Percentiles rank a stretch among this genome's conserved stretches.
These are phyloP conservation scores for Aphelinus certus DNA, from an alignment of 1,140 invertebrate species.

Conservation along the genomic window DNA sequence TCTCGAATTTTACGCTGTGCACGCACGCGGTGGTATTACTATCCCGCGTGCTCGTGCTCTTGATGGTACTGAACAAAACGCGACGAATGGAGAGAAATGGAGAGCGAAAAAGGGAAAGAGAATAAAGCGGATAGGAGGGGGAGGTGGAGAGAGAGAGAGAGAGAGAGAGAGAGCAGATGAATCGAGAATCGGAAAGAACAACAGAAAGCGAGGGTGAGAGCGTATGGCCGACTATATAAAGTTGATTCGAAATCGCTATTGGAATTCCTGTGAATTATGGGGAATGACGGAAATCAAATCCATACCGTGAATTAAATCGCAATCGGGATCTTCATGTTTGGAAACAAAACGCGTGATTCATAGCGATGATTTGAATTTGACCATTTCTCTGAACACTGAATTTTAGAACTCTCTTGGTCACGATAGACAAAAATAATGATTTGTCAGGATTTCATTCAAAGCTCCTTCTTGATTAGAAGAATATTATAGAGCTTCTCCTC, in stretches of 20 bases:
- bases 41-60: slow-evolving; percentile 43
- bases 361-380: too few relatives aligned
- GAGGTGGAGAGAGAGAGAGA: slow-evolving; percentile 39
- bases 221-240: slow-evolving; percentile 1
- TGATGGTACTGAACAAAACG: slow-evolving; percentile 22
- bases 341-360: too few relatives aligned
- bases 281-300: too few relatives aligned
- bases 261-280: neutral
- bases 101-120: slow-evolving; percentile 22
- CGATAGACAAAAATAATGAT: too few relatives aligned
- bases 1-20: slow-evolving; percentile 53
- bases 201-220: slow-evolving; percentile 27
- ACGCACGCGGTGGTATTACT: slow-evolving; percentile 56
- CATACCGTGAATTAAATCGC: too few relatives aligned
- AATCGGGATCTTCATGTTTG: too few relatives aligned
- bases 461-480: too few relatives aligned
- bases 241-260: neutral
- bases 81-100: slow-evolving; percentile 36
- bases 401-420: too few relatives aligned
- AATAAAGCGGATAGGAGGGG: slow-evolving; percentile 23
- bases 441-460: too few relatives aligned
- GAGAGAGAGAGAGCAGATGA: slow-evolving; percentile 15
- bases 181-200: slow-evolving; percentile 36
- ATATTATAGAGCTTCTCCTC: too few relatives aligned
- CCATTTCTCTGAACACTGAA: too few relatives aligned